These are phyloP conservation scores for Pungitius pungitius DNA, from an alignment of 2,113 vertebrate genomes.

Conservation along the genomic window DNA sequence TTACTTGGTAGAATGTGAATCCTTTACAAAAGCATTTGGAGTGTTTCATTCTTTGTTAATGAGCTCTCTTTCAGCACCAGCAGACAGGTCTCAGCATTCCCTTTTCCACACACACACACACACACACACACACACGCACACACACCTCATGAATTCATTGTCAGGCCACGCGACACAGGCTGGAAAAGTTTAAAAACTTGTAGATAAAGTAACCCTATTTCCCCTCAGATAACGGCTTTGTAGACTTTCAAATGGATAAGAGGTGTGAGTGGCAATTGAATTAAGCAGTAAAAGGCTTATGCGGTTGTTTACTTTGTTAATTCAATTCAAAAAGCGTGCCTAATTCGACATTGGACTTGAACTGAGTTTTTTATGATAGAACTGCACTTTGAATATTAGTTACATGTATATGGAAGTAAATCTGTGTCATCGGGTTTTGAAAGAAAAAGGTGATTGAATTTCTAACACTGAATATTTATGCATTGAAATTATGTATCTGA, in stretches of 20 bases:
- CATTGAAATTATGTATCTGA: too few species aligned
- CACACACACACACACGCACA: not conserved
- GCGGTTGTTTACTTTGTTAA: conserved; percentile 5
- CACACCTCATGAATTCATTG: conserved; percentile 15
- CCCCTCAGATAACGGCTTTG: not conserved
- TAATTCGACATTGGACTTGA: conserved; percentile 12
- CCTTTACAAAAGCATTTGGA: conserved; percentile 2
- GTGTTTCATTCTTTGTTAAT: conserved; percentile 37
- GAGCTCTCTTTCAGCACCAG: conserved; percentile 58
- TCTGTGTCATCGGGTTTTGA: too few species aligned
- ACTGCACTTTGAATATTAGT: not conserved
- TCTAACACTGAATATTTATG: too few species aligned
- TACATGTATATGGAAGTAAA: too few species aligned
- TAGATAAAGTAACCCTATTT: not conserved
- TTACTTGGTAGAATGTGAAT: not conserved
- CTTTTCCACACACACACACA: not conserved
- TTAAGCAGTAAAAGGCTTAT: not conserved
- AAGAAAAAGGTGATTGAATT: too few species aligned
- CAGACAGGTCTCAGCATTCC: conserved; percentile 44
- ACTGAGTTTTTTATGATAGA: conserved; percentile 1
- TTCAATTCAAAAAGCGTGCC: conserved; percentile 12
- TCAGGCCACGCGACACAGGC: conserved; percentile 27
- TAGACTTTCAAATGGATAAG: conserved; percentile 16
- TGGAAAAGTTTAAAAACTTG: conserved; percentile 24
- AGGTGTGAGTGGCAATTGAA: conserved; percentile 13